Percentiles rank a stretch among this genome's conserved stretches.
phyloP scores from a whole-genome alignment of 2,888 invertebrate species.

The Nomada hirtipes region DNA sequence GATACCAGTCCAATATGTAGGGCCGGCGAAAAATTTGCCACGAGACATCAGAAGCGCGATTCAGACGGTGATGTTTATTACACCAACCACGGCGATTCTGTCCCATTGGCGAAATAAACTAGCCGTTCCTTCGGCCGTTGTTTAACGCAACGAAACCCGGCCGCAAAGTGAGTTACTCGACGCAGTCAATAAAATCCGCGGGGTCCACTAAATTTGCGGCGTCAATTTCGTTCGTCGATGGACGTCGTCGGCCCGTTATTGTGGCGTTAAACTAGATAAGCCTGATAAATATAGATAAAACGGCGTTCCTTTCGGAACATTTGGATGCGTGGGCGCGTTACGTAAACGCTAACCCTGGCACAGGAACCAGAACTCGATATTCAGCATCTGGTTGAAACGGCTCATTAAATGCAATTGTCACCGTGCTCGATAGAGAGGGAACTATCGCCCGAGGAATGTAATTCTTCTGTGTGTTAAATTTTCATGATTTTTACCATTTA shows the following conservation, averaged over 20 bases:
- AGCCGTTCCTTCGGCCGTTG: too few species aligned
- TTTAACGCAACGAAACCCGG: too few species aligned
- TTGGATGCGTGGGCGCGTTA: constrained; percentile 56
- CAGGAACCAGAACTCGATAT: constrained; percentile 34
- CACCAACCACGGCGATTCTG: too few species aligned
- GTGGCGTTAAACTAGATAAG: constrained; percentile 40
- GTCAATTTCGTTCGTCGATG: not conserved
- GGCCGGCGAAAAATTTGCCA: too few species aligned
- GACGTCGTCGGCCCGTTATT: constrained; percentile 11
- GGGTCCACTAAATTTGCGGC: not conserved
- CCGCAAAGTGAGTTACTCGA: not conserved
- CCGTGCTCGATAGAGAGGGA: not conserved
- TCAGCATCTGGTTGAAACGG: constrained; percentile 7
- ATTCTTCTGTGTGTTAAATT: not conserved
- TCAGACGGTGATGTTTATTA: too few species aligned
- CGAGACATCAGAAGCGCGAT: too few species aligned
- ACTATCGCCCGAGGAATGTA: not conserved
- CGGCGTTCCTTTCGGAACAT: constrained; percentile 46
- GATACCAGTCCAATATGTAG: too few species aligned
- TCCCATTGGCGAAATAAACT: not conserved
- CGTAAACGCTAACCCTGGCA: constrained; percentile 51
- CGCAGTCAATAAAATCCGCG: not conserved
- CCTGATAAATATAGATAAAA: constrained; percentile 58
- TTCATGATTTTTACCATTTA: not conserved
- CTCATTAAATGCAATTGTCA: constrained; percentile 26